These are phyloP conservation scores for Danionella cerebrum DNA, from an alignment of 2,113 vertebrate genomes.

Conservation along the genomic window DNA sequence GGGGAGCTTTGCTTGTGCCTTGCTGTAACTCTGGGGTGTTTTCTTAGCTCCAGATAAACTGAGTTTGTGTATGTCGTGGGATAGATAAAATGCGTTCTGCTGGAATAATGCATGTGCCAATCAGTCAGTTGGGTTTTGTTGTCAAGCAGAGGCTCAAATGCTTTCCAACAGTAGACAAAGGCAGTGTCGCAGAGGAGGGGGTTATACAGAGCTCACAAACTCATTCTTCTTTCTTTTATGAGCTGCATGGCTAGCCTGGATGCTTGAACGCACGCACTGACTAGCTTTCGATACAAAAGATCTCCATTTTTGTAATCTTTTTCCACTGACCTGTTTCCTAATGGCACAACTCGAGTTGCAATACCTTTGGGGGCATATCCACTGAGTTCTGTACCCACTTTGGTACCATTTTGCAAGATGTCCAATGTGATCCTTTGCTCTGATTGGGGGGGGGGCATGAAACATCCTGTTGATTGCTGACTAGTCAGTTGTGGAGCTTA, in stretches of 20 bases:
- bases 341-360: too few relatives aligned
- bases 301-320: not conserved
- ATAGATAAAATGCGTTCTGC: slow-evolving; percentile 8
- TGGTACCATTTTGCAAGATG: too few relatives aligned
- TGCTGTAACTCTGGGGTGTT: not conserved
- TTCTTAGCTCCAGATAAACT: slow-evolving; percentile 8
- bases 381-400: too few relatives aligned
- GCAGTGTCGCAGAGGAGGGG: not conserved
- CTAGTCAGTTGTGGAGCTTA: too few relatives aligned
- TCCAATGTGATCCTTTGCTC: too few relatives aligned
- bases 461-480: too few relatives aligned
- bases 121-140: slow-evolving; percentile 9
- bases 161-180: slow-evolving; percentile 28
- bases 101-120: slow-evolving; percentile 15
- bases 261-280: slow-evolving; percentile 9
- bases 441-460: too few relatives aligned
- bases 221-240: slow-evolving; percentile 11
- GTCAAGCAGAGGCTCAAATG: not conserved
- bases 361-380: too few relatives aligned
- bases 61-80: not conserved
- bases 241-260: not conserved
- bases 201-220: not conserved
- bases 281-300: not conserved
- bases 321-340: too few relatives aligned
- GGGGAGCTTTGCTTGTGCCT: slow-evolving; percentile 21